phyloP scores from a whole-genome alignment of 2,888 invertebrate genomes.

The Aethes cnicana region DNA sequence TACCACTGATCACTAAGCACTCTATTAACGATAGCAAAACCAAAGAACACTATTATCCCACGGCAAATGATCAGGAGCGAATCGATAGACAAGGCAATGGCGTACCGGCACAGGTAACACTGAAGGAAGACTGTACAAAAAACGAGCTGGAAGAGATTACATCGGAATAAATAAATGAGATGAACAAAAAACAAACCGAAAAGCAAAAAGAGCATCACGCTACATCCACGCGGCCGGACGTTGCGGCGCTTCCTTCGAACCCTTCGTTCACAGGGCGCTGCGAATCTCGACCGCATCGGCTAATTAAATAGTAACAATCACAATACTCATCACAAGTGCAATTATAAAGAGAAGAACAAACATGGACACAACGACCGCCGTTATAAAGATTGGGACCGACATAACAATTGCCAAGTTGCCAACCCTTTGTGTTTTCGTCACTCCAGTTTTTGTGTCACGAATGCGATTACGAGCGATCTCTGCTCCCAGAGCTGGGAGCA shows the following conservation, averaged over 20 bases:
- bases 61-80: slow-evolving; percentile 47
- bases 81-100: slow-evolving; percentile 60
- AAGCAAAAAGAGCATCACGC: slow-evolving; percentile 79
- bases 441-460: slow-evolving; percentile 42
- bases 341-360: slow-evolving; percentile 10
- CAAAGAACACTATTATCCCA: slow-evolving; percentile 31
- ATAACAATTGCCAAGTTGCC: slow-evolving; percentile 8
- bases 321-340: neutral
- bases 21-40: slow-evolving; percentile 15
- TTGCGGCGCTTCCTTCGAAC: slow-evolving; percentile 80
- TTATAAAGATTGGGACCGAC: slow-evolving; percentile 7
- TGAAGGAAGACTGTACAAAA: slow-evolving; percentile 83
- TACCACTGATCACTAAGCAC: slow-evolving; percentile 2
- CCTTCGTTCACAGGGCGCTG: slow-evolving; percentile 67
- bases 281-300: slow-evolving; percentile 2
- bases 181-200: slow-evolving; percentile 80
- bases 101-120: slow-evolving; percentile 80
- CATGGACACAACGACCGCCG: slow-evolving; percentile 1
- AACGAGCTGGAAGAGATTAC: slow-evolving; percentile 82
- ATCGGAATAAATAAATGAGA: slow-evolving; percentile 84
- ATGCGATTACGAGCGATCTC: slow-evolving; percentile 53
- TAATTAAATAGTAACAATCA: neutral
- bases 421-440: slow-evolving; percentile 22
- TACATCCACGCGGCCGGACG: slow-evolving; percentile 82
- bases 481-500: slow-evolving; percentile 45